A percentile compares a stretch with the other conserved stretches of the same genome.
phyloP scores from a whole-genome alignment of 1,140 invertebrate species.

The Drosophila tani region DNA sequence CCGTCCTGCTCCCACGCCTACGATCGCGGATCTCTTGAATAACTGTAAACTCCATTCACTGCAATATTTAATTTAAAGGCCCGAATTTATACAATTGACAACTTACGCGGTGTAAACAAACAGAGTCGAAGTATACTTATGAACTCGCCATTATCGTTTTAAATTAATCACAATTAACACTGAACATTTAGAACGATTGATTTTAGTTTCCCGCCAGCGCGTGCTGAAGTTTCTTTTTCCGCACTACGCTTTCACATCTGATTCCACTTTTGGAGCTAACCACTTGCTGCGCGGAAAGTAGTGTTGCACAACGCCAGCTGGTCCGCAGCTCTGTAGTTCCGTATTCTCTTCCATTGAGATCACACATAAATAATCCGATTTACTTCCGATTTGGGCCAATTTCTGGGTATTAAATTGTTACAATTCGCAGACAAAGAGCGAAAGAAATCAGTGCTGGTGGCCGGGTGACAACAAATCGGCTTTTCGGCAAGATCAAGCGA shows the following conservation, averaged over 20 bases:
- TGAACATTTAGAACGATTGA: slow-evolving; percentile 23
- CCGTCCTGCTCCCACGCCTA: slow-evolving; percentile 16
- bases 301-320: slow-evolving; percentile 13
- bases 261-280: slow-evolving; percentile 8
- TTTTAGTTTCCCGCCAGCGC: slow-evolving; percentile 28
- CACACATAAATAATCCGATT: slow-evolving; percentile 33
- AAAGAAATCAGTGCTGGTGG: slow-evolving; percentile 42
- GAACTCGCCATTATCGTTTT: slow-evolving; percentile 17
- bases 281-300: slow-evolving; percentile 1
- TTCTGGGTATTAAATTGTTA: slow-evolving; percentile 75
- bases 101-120: slow-evolving; percentile 38
- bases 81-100: neutral
- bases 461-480: slow-evolving; percentile 67
- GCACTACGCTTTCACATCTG: slow-evolving; percentile 9
- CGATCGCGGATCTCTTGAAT: neutral
- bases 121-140: neutral
- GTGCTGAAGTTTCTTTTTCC: slow-evolving; percentile 41
- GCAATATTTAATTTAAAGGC: neutral
- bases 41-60: slow-evolving; percentile 8
- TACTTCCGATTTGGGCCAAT: slow-evolving; percentile 64
- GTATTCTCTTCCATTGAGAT: neutral
- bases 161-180: slow-evolving; percentile 39
- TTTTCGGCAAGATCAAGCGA: slow-evolving; percentile 68
- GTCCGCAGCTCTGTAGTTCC: neutral
- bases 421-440: slow-evolving; percentile 36